A percentile compares a stretch with the other conserved stretches of the same genome.
These are phyloP conservation scores for Drosophila tanythrix DNA, from an alignment of 2,888 invertebrate genomes.

Conservation along the genomic window DNA sequence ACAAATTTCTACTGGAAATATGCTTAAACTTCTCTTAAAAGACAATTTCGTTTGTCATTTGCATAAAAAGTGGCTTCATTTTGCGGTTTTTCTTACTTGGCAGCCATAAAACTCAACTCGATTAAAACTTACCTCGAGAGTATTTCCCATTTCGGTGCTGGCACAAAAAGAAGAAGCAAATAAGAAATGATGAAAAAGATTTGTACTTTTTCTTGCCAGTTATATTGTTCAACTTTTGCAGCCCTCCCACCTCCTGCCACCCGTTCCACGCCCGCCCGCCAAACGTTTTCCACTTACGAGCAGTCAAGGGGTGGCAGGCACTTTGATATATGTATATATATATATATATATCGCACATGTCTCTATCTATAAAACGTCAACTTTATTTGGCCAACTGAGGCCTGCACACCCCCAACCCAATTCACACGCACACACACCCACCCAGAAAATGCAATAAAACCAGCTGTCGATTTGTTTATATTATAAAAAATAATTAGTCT, in stretches of 20 bases:
- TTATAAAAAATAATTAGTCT: constrained; percentile 78
- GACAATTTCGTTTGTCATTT: constrained; percentile 1
- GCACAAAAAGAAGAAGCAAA: constrained; percentile 4
- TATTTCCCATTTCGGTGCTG: constrained; percentile 30
- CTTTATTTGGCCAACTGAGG: constrained; percentile 73
- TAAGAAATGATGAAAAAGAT: constrained; percentile 8
- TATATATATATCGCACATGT: constrained; percentile 69
- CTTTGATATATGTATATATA: constrained; percentile 52
- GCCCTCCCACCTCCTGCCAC: neutral
- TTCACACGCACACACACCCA: neutral
- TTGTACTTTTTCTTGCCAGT: constrained; percentile 33
- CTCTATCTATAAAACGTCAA: constrained; percentile 79
- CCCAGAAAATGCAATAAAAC: constrained; percentile 62
- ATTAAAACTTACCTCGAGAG: constrained; percentile 47
- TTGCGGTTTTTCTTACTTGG: neutral
- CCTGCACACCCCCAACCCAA: constrained; percentile 6
- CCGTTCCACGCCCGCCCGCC: neutral
- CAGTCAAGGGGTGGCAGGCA: constrained; percentile 33
- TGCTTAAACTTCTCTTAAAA: neutral
- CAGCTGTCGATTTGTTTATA: constrained; percentile 78
- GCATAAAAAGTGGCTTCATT: constrained; percentile 3
- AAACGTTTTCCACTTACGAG: constrained; percentile 18
- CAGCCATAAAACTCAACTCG: constrained; percentile 36
- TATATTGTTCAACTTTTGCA: constrained; percentile 57
- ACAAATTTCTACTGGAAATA: neutral